phyloP scores from a whole-genome alignment of 2,797 vertebrate species.

The Echiichthys vipera region DNA sequence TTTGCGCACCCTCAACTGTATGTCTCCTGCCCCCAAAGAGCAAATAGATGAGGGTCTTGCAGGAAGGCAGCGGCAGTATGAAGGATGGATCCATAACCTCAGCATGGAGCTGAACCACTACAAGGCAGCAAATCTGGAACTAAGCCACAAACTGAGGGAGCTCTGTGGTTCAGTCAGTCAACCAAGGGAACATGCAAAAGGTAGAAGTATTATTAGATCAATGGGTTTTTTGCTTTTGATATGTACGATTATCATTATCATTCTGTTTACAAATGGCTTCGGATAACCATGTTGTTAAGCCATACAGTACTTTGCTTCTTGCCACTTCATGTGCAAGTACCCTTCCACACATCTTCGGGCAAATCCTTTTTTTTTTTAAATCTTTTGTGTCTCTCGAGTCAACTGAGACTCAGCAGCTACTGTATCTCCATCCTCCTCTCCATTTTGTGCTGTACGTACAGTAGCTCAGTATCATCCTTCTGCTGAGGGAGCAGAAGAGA shows the following conservation, averaged over 20 bases:
- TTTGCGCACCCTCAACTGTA: background rate
- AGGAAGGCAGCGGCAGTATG: constrained; percentile 92
- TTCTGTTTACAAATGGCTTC: constrained; percentile 1
- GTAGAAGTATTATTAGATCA: constrained; percentile 41
- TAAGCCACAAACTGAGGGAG: constrained; percentile 87
- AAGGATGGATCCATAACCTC: constrained; percentile 91
- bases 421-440: background rate
- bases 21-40: constrained; percentile 77
- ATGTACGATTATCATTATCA: background rate
- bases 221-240: background rate
- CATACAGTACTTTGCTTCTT: background rate
- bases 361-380: background rate
- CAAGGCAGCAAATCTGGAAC: constrained; percentile 90
- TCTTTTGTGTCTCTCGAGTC: no score
- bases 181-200: constrained; percentile 63
- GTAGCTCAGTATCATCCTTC: background rate
- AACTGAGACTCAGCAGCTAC: background rate
- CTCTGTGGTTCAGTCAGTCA: constrained; percentile 68
- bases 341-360: background rate
- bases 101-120: constrained; percentile 91
- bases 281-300: background rate
- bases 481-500: background rate
- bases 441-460: background rate
- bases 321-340: background rate
- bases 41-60: constrained; percentile 93